phyloP scores from a whole-genome alignment of 2,888 invertebrate genomes.

The Corbicula japonica region DNA sequence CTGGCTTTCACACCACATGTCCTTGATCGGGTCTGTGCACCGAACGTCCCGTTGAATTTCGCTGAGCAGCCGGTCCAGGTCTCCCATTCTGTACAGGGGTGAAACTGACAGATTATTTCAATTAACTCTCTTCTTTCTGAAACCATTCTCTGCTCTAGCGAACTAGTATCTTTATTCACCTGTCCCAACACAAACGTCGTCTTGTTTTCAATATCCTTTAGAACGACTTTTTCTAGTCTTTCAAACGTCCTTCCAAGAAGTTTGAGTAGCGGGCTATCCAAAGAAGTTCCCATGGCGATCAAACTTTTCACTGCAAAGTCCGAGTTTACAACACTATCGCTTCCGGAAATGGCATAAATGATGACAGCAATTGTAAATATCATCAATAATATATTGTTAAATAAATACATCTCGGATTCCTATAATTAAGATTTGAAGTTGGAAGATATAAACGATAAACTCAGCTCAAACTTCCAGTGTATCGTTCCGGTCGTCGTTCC shows the following conservation, averaged over 20 bases:
- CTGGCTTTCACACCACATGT: constrained; percentile 5
- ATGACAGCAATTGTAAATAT: no score
- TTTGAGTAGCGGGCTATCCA: neutral
- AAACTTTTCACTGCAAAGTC: neutral
- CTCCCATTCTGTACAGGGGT: constrained; percentile 8
- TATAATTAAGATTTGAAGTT: no score
- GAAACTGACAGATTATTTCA: neutral
- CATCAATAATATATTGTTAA: no score
- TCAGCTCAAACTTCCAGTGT: no score
- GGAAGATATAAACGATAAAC: no score
- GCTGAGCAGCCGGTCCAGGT: constrained; percentile 11
- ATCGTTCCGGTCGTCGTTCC: no score
- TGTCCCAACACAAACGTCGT: neutral
- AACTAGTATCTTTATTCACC: no score
- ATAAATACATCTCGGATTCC: no score
- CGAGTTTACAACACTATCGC: neutral
- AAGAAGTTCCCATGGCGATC: neutral
- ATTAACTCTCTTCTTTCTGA: neutral
- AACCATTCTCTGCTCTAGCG: no score
- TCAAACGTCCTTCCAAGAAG: neutral
- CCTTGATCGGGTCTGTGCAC: constrained; percentile 6
- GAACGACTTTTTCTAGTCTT: neutral
- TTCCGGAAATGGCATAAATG: neutral
- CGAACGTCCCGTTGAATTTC: neutral
- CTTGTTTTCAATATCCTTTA: neutral